Evolutionary conservation across 2,113 vertebrate species (phyloP), one percentile per base, ranked within the genome.

Genomic region (Pachyramphus minor): DNA sequence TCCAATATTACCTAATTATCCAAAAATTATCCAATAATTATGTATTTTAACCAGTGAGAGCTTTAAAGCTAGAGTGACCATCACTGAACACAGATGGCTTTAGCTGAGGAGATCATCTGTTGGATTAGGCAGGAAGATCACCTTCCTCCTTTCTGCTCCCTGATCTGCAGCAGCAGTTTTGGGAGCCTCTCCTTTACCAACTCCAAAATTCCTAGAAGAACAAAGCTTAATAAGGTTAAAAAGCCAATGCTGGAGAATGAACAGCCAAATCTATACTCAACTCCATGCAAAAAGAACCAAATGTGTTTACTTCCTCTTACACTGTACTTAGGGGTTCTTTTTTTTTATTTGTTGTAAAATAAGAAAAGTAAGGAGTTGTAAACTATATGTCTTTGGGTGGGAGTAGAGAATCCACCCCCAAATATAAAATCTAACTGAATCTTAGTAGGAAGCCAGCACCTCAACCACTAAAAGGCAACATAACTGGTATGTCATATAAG

Each of bases 91-190:
- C 5, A 62, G 16, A 9, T 4, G 2, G 4, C 50, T 39, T n/a
- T 3, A 19, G 11, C 4, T 60, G 41, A 64, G 37, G 13, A 74
- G 15, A n/a, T 0, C 6, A 2, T 5, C 17, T 55, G 20, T 5
- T 21, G 10, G 50, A 30, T 11, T 8, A 49, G 20, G 24, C 18
- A 74, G 30, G 14, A 86, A 4, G 2, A 63, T 55, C 13, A 6
- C 31, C 15, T 62, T n/a, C 35, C 35, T 88, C 45, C 30, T 44
- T 68, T 66, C 49, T 58, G 27, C 24, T 49, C 44, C 7, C 5
- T 50, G 17, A 50, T 11, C 63, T 39, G 49, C 1, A 80, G 22
- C 12, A 47, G 12, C 16, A 22, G 22, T 84, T 49, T 41, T 20
- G 31, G 14, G 7, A 83, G 3, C 18, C 9, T 67, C n/a, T 67